These are phyloP conservation scores for Carassius gibelio DNA, from an alignment of 2,113 vertebrate species.

Conservation along the genomic window DNA sequence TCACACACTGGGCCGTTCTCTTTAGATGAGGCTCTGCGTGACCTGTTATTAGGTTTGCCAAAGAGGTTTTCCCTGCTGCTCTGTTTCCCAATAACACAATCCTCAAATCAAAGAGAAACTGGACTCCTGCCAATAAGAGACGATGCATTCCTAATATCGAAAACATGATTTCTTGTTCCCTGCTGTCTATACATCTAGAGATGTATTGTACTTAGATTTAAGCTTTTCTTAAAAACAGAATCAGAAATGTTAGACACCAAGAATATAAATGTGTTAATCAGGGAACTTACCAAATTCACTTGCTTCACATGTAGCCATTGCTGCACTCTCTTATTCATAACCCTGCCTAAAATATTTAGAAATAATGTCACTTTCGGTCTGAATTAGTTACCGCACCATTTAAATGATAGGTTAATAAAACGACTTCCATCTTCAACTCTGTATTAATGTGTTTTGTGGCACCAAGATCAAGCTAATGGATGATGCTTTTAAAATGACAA, in stretches of 20 bases:
- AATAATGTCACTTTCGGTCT: constrained; percentile 9
- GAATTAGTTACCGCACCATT: constrained; percentile 6
- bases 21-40: constrained; percentile 17
- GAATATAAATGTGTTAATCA: neutral
- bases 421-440: constrained; percentile 19
- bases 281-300: constrained; percentile 45
- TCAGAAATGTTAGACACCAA: neutral
- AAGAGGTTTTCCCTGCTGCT: constrained; percentile 55
- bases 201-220: neutral
- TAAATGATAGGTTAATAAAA: constrained; percentile 27
- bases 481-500: constrained; percentile 40
- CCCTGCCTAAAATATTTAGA: constrained; percentile 13
- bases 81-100: constrained; percentile 56
- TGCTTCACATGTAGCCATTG: constrained; percentile 48
- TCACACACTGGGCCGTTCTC: constrained; percentile 38
- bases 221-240: neutral
- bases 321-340: neutral
- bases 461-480: constrained; percentile 24
- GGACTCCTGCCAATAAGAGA: constrained; percentile 38
- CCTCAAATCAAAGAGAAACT: constrained; percentile 50
- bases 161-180: neutral
- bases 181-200: constrained; percentile 3
- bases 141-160: constrained; percentile 25
- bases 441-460: constrained; percentile 30
- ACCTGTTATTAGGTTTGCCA: constrained; percentile 48